Conservation (phyloP, 2,888 invertebrate genomes). For the Embidobia sp. region DNA sequence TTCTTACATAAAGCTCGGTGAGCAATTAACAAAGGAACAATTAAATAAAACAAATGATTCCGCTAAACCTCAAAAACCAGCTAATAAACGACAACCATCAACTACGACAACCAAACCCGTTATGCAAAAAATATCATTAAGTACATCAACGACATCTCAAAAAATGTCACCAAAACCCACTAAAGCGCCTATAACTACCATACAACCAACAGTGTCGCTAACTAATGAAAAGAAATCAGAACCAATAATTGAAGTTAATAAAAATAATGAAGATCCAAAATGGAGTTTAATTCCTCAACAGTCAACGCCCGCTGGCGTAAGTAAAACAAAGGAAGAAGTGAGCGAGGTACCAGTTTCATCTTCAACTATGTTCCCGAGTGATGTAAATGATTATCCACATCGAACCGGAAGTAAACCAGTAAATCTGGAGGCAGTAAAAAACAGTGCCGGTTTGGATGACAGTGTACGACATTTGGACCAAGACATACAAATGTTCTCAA, state of each 20-base stretch:
- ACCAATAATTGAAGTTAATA: conserved; percentile 13
- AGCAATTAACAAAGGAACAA: conserved; percentile 43
- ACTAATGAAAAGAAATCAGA: conserved; percentile 55
- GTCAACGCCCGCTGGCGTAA: conserved; percentile 20
- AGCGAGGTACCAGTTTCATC: conserved; percentile 45
- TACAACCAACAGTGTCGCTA: conserved; percentile 43
- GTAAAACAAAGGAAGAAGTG: conserved; percentile 39
- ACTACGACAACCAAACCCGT: conserved; percentile 44
- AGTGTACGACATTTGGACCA: conserved; percentile 88
- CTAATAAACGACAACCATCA: conserved; percentile 38
- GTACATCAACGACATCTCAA: not conserved
- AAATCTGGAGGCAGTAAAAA: conserved; percentile 83
- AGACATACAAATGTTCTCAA: conserved; percentile 89
- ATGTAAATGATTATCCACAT: conserved; percentile 64
- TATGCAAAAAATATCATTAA: conserved; percentile 39
- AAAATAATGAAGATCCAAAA: conserved; percentile 61
- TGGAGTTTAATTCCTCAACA: conserved; percentile 71
- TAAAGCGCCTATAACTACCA: conserved; percentile 36
- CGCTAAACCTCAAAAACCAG: conserved; percentile 55
- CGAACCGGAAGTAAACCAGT: conserved; percentile 77
- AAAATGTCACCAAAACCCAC: conserved; percentile 35
- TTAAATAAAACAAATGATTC: conserved; percentile 49
- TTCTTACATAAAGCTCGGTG: conserved; percentile 61
- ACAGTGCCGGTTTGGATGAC: conserved; percentile 86
- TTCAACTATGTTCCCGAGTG: conserved; percentile 48